Evolutionary conservation across 1,140 invertebrate genomes (phyloP).

Genomic region (Brachionus koreanus): DNA sequence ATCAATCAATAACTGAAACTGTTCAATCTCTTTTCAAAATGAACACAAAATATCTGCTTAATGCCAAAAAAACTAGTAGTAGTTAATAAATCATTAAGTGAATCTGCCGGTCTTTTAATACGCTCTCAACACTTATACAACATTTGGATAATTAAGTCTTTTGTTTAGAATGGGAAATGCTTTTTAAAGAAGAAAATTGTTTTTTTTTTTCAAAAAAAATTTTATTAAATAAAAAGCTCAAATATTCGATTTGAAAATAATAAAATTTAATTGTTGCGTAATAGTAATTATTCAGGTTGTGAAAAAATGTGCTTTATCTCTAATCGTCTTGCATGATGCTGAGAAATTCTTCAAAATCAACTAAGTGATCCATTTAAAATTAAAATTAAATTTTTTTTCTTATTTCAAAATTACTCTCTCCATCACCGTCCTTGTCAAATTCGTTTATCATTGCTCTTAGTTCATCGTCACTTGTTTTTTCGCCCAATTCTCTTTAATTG

Average conservation of each 20-base stretch:
- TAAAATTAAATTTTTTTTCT: neutral
- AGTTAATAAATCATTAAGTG: neutral
- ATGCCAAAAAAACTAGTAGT: neutral
- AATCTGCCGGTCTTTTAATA: neutral
- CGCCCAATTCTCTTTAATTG: conserved; percentile 56
- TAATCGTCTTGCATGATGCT: conserved; percentile 43
- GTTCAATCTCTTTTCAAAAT: neutral
- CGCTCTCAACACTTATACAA: neutral
- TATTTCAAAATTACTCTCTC: conserved; percentile 55
- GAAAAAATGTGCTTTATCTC: neutral
- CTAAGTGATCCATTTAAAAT: conserved; percentile 19
- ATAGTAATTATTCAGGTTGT: neutral
- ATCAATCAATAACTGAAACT: conserved; percentile 3
- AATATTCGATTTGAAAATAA: conserved; percentile 17
- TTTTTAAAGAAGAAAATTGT: neutral
- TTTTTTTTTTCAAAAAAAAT: neutral
- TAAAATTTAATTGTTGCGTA: neutral
- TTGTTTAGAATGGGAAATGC: neutral
- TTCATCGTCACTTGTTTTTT: conserved; percentile 59
- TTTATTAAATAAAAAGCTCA: neutral
- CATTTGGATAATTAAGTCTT: neutral
- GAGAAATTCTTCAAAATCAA: conserved; percentile 44
- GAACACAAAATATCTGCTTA: neutral
- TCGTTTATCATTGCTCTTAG: conserved; percentile 60
- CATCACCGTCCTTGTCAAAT: conserved; percentile 59